Evolutionary conservation across 2,113 vertebrate genomes (phyloP), one percentile per base, ranked within the genome.

Genomic region (Butastur rufipennis): DNA sequence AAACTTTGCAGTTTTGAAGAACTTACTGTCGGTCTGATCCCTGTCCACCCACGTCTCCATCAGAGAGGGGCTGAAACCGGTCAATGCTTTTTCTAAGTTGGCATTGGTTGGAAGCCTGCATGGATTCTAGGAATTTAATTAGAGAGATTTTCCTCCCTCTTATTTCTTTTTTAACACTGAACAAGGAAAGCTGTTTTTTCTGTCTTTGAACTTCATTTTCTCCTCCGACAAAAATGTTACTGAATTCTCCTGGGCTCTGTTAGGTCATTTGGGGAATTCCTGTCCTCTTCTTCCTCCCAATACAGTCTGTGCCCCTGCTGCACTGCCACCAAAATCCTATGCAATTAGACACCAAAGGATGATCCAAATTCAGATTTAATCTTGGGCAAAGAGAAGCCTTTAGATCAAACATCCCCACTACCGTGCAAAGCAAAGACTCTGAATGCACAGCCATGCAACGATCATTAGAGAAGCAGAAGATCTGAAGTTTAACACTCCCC

Each of bases 341-440:
- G 17, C 85, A 90, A 96, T 97, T 96, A 95, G 89, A 86, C 87
- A 85, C 89, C 91, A 96, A 90, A 97, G 71, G 89, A 82, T 61
- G 79, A 94, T 90, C 71, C 59, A 86, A 91, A 96, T 88, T 92
- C 95, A 81, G 84, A 86, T 96, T 94, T 93, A 86, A 96, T 96
- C 90, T 86, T 94, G 59, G 62, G 61, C 59, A 91, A 94, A 93
- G 70, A 93, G 81, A 94, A 94, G 52, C 43, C 26, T 94, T 94
- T 90, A 96, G 84, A 94, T 95, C 75, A 96, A 94, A 96, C 67
- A 73, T 82, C 29, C 20, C 66, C 58, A 66, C 93, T 50, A 32
- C 86, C 5, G 77, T 82, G 96, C 78, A 81, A 95, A 93, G 89
- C 71, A 77, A 92, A 50, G 62, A 6, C 87, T 90, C 87, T 48